phyloP scores from a whole-genome alignment of 2,888 invertebrate species.

The Phragmatobia fuliginosa region DNA sequence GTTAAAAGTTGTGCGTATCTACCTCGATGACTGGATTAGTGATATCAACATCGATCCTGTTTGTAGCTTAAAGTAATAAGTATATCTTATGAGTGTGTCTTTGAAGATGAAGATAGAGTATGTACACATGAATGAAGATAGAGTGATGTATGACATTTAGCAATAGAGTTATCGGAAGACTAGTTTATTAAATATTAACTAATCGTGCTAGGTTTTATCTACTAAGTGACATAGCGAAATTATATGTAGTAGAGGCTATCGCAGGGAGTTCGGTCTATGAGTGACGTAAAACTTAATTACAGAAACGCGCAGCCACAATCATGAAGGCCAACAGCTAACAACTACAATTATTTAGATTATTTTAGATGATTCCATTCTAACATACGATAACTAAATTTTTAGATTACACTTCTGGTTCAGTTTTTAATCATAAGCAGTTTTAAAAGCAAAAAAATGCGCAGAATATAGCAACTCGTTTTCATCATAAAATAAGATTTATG shows the following conservation, averaged over 20 bases:
- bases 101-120: too few species aligned
- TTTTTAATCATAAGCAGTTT: constrained; percentile 67
- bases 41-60: neutral
- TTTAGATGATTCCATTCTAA: constrained; percentile 75
- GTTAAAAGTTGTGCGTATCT: neutral
- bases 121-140: neutral
- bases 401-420: constrained; percentile 67
- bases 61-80: neutral
- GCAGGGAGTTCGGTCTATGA: constrained; percentile 79
- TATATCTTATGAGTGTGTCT: neutral
- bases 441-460: constrained; percentile 70
- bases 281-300: constrained; percentile 86
- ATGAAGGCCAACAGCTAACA: constrained; percentile 79
- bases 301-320: constrained; percentile 77
- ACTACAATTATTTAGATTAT: constrained; percentile 80
- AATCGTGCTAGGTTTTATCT: constrained; percentile 51
- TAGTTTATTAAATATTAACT: constrained; percentile 27
- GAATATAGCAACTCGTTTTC: constrained; percentile 76
- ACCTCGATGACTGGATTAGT: neutral
- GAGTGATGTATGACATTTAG: neutral
- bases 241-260: constrained; percentile 78
- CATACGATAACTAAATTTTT: constrained; percentile 66
- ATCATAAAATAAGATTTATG: constrained; percentile 81
- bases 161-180: neutral
- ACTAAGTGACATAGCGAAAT: constrained; percentile 76